A percentile compares a stretch with the other conserved stretches of the same genome.
phyloP scores from a whole-genome alignment of 2,888 invertebrate genomes.

The Tuberolachnus salignus region DNA sequence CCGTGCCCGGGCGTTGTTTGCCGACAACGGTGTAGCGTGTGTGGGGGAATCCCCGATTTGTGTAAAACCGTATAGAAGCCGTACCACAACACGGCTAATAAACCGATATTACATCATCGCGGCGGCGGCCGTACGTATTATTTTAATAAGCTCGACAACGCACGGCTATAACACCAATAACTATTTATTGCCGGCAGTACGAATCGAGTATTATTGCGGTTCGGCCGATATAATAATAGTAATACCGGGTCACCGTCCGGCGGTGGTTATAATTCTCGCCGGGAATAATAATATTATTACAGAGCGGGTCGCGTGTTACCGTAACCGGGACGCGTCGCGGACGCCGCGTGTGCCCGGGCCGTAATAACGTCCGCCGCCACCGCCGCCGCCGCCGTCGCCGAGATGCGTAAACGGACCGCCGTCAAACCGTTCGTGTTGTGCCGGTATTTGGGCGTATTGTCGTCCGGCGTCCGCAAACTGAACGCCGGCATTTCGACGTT shows the following conservation, averaged over 20 bases:
- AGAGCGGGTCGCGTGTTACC: too few relatives aligned
- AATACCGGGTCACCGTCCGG: too few relatives aligned
- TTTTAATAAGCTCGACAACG: background rate
- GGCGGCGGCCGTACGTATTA: background rate
- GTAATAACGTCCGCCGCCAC: too few relatives aligned
- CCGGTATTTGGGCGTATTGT: conserved; percentile 21
- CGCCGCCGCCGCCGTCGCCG: background rate
- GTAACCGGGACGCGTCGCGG: too few relatives aligned
- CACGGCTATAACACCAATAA: too few relatives aligned
- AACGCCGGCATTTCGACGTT: conserved; percentile 34
- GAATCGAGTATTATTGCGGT: too few relatives aligned
- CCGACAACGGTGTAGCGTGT: background rate
- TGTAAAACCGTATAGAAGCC: too few relatives aligned
- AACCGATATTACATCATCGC: background rate
- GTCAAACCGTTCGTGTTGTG: conserved; percentile 30
- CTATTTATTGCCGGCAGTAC: too few relatives aligned
- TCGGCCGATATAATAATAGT: too few relatives aligned
- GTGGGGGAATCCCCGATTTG: conserved; percentile 11
- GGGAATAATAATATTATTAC: too few relatives aligned
- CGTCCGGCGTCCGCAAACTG: conserved; percentile 30
- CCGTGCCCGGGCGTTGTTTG: conserved; percentile 18
- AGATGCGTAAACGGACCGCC: conserved; percentile 22
- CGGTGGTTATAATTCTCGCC: too few relatives aligned
- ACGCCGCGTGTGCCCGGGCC: too few relatives aligned
- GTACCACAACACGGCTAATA: background rate